Evolutionary conservation across 2,888 invertebrate species (phyloP).

Genomic region (Calameuta idolon): DNA sequence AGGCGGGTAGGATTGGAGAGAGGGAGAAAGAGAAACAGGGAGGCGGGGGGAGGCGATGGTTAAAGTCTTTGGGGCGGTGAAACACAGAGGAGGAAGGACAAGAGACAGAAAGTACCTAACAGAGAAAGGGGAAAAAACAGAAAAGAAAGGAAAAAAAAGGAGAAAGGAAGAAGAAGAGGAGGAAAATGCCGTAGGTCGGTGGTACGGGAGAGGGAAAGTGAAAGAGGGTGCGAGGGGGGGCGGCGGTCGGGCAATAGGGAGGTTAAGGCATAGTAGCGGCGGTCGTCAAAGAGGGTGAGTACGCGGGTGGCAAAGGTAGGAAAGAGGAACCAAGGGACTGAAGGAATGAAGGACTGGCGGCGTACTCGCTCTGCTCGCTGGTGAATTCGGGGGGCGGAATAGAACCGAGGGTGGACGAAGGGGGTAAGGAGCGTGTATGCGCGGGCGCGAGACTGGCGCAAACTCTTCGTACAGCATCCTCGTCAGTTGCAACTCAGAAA

Average conservation of each 20-base stretch:
- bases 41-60: constrained; percentile 14
- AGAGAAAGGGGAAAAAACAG: not conserved
- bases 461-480: constrained; percentile 64
- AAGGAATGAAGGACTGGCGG: not conserved
- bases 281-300: not conserved
- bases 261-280: not conserved
- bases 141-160: not conserved
- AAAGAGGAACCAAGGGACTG: not conserved
- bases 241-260: not conserved
- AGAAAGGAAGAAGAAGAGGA: not conserved
- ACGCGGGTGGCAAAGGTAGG: not conserved
- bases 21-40: constrained; percentile 23
- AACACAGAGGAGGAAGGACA: not conserved
- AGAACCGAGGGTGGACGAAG: constrained; percentile 33
- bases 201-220: constrained; percentile 14
- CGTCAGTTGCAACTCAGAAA: constrained; percentile 64
- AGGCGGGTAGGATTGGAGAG: constrained; percentile 28
- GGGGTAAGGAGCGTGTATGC: constrained; percentile 57
- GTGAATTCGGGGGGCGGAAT: not conserved
- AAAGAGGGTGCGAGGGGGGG: constrained; percentile 19
- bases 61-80: not conserved
- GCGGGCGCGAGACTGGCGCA: constrained; percentile 59
- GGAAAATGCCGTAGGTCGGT: constrained; percentile 15
- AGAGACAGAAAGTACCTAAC: not conserved
- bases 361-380: not conserved